Evolutionary conservation across 2,113 vertebrate genomes (phyloP).

Genomic region (Telmatochromis brichardi): DNA sequence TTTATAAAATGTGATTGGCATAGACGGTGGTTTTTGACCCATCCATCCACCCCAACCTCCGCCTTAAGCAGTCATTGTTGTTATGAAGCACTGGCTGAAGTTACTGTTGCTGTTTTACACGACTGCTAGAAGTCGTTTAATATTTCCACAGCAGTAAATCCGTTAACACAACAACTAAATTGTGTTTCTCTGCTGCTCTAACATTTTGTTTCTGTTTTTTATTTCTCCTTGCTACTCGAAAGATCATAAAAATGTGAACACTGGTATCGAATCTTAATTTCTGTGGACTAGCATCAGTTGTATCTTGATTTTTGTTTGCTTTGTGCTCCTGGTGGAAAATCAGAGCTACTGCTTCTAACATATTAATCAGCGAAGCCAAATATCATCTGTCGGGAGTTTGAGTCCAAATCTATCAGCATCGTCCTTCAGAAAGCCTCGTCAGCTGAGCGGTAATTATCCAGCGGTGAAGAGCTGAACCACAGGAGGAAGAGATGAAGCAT

Average conservation of each 20-base stretch:
- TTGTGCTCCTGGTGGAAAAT: not conserved
- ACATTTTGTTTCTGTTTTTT: not conserved
- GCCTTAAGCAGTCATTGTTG: not conserved
- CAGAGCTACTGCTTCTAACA: not conserved
- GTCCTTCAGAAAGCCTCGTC: slow-evolving; percentile 21
- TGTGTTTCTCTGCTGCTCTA: not conserved
- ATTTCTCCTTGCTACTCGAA: not conserved
- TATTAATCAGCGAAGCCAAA: not conserved
- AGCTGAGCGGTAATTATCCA: slow-evolving; percentile 42
- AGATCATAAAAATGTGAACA: not conserved
- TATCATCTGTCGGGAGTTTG: not conserved
- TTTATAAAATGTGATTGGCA: not conserved
- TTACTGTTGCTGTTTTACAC: not conserved
- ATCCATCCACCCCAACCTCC: not conserved
- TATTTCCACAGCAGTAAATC: not conserved
- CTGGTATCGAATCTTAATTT: not conserved
- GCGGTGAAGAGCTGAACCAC: slow-evolving; percentile 5
- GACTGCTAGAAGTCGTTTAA: not conserved
- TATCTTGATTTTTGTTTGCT: not conserved
- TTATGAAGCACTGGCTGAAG: not conserved
- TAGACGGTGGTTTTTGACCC: not conserved
- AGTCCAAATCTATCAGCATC: slow-evolving; percentile 13
- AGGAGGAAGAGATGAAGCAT: slow-evolving; percentile 40
- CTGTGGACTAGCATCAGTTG: not conserved
- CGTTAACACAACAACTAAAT: not conserved